These are phyloP conservation scores for Cataglyphis cursor DNA, from an alignment of 2,888 invertebrate species.

Conservation along the genomic window DNA sequence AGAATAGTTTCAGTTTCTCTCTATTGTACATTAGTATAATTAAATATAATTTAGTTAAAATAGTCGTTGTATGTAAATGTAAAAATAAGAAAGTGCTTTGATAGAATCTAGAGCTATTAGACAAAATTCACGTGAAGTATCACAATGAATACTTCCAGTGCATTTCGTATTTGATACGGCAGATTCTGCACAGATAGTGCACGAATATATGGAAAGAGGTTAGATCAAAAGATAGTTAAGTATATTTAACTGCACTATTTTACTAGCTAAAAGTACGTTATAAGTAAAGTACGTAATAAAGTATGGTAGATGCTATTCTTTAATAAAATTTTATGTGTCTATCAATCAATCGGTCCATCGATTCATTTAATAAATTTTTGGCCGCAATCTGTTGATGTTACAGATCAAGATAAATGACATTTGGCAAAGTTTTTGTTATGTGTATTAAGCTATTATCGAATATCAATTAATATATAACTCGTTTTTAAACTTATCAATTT, in stretches of 20 bases:
- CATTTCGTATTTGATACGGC: slow-evolving; percentile 28
- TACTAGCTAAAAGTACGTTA: background rate
- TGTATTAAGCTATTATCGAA: background rate
- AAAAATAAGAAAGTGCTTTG: slow-evolving; percentile 33
- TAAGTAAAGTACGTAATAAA: background rate
- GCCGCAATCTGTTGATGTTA: background rate
- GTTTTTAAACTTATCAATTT: slow-evolving; percentile 1
- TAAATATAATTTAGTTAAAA: background rate
- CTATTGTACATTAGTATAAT: background rate
- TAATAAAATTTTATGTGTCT: background rate
- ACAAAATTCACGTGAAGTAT: slow-evolving; percentile 27
- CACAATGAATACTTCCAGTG: slow-evolving; percentile 4
- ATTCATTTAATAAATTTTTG: background rate
- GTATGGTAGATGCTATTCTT: background rate
- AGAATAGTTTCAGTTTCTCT: background rate
- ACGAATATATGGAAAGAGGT: slow-evolving; percentile 24
- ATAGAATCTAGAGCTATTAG: slow-evolving; percentile 29
- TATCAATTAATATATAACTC: background rate
- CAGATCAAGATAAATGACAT: slow-evolving; percentile 3
- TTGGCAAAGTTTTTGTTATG: background rate
- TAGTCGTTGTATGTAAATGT: slow-evolving; percentile 32
- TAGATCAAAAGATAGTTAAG: slow-evolving; percentile 14
- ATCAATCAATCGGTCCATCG: slow-evolving; percentile 12
- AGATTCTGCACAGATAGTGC: slow-evolving; percentile 35
- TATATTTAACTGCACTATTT: slow-evolving; percentile 18